Percentiles rank a stretch among this genome's conserved stretches.
Conservation (phyloP, 2,113 vertebrate species). For the Myotis davidii region DNA sequence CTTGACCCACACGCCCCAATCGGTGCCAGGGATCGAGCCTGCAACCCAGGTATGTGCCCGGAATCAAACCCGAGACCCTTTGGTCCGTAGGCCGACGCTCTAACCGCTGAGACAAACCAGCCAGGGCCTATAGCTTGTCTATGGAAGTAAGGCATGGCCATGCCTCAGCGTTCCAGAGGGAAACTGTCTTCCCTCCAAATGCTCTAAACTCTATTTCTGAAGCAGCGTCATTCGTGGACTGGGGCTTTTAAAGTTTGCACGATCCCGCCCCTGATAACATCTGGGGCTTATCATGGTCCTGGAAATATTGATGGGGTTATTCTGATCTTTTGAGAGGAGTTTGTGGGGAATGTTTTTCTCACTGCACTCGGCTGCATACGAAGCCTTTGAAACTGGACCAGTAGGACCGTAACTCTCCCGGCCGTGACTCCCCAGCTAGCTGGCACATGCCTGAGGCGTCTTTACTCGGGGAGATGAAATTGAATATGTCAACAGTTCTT, state of each 20-base stretch:
- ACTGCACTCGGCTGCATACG: background rate
- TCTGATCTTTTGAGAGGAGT: slow-evolving; percentile 22
- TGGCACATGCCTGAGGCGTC: background rate
- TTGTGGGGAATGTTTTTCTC: slow-evolving; percentile 27
- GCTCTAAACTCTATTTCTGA: background rate
- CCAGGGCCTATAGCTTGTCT: no score
- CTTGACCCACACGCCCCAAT: no score
- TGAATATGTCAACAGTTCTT: background rate
- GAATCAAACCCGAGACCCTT: no score
- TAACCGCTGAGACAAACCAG: no score
- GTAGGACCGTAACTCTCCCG: background rate
- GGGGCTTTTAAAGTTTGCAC: background rate
- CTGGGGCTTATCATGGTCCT: slow-evolving; percentile 48
- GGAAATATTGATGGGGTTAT: background rate
- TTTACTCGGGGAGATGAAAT: background rate
- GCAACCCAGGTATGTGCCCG: no score
- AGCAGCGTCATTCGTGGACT: background rate
- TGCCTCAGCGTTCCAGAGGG: background rate
- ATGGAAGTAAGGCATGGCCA: background rate
- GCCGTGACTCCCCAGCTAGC: background rate
- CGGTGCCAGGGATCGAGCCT: no score
- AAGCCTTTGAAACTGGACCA: slow-evolving; percentile 60
- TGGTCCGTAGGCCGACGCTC: no score
- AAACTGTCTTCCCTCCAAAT: background rate
- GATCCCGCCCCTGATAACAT: slow-evolving; percentile 54